Evolutionary conservation across 2,888 invertebrate species (phyloP).

Genomic region (Drosophila fulvimacula): DNA sequence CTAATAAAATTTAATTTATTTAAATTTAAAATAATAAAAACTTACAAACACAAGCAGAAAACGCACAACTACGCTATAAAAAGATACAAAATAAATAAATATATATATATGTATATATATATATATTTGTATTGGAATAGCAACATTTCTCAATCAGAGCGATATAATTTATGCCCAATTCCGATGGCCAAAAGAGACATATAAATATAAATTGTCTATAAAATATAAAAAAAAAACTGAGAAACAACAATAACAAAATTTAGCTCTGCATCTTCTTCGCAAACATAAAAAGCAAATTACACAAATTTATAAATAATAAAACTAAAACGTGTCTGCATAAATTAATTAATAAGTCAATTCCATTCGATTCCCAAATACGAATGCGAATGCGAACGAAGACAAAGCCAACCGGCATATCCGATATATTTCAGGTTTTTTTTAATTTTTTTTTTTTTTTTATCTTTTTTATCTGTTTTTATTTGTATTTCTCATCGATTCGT

Average conservation of each 20-base stretch:
- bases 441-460: conserved; percentile 2
- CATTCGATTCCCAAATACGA: conserved; percentile 34
- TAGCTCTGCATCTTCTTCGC: conserved; percentile 39
- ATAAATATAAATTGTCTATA: conserved; percentile 60
- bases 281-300: conserved; percentile 67
- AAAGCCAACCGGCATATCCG: conserved; percentile 34
- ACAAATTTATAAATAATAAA: conserved; percentile 82
- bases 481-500: conserved; percentile 17
- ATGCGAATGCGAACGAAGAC: conserved; percentile 26
- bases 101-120: conserved; percentile 37
- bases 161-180: conserved; percentile 75
- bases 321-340: conserved; percentile 84
- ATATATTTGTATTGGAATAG: conserved; percentile 36
- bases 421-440: conserved; percentile 15
- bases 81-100: conserved; percentile 41
- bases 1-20: conserved; percentile 80
- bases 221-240: conserved; percentile 28
- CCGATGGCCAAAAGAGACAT: conserved; percentile 63
- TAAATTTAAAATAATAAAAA: conserved; percentile 73
- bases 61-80: conserved; percentile 35
- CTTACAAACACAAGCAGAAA: conserved; percentile 31
- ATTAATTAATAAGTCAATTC: conserved; percentile 83
- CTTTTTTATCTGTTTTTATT: conserved; percentile 11
- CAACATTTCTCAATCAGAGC: conserved; percentile 56
- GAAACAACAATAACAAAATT: conserved; percentile 45